Percentiles rank a stretch among this genome's conserved stretches.
Evolutionary conservation across 2,797 vertebrate species (phyloP).

Genomic region (Alauda arvensis): DNA sequence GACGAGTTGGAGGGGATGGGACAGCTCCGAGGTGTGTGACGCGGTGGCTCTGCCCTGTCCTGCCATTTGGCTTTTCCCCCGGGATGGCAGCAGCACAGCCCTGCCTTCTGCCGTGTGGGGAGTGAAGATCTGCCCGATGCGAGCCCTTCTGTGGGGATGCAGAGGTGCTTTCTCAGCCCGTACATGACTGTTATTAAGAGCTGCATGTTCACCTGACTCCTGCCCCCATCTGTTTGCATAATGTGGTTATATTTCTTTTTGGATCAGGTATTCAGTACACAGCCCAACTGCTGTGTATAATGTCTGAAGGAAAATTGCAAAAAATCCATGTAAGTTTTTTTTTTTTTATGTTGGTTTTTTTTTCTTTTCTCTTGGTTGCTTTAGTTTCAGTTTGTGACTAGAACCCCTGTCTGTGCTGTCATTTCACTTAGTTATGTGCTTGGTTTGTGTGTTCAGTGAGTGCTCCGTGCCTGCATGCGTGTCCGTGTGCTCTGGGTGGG

Average conservation of each 20-base stretch:
- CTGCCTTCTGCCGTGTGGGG: background rate
- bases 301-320: slow-evolving; percentile 61
- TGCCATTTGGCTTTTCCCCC: background rate
- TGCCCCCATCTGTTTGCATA: slow-evolving; percentile 22
- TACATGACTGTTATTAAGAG: background rate
- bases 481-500: background rate
- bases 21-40: background rate
- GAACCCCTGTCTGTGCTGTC: background rate
- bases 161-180: slow-evolving; percentile 9
- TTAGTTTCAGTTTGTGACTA: background rate
- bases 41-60: background rate
- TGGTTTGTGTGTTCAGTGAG: background rate
- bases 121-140: background rate
- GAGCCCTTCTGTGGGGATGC: background rate
- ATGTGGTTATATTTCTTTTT: slow-evolving; percentile 53
- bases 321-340: slow-evolving; percentile 54
- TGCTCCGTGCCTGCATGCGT: background rate
- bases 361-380: background rate
- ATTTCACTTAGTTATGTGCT: background rate
- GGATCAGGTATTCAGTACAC: slow-evolving; percentile 57
- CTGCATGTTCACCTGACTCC: slow-evolving; percentile 45
- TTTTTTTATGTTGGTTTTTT: too few relatives aligned
- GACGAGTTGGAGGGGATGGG: background rate
- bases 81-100: background rate
- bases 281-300: slow-evolving; percentile 58